Percentiles rank a stretch among this genome's conserved stretches.
Conservation (phyloP, 2,113 vertebrate species). For the Zosterops pallidus region DNA sequence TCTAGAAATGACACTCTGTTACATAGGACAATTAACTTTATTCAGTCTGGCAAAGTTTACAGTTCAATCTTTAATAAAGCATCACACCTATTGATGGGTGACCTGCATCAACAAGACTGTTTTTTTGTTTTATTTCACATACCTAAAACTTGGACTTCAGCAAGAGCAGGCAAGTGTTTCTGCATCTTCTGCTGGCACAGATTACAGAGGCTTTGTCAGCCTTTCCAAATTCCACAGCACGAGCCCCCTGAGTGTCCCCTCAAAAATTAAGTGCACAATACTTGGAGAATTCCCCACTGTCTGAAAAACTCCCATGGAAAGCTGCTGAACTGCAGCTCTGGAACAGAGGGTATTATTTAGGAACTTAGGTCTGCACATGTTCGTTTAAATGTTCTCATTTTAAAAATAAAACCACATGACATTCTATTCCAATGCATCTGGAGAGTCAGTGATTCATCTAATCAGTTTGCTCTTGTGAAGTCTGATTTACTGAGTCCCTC, state of each 20-base stretch:
- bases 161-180: background rate
- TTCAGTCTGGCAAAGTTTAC: background rate
- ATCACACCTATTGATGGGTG: background rate
- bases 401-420: slow-evolving; percentile 41
- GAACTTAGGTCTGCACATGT: background rate
- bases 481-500: background rate
- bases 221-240: background rate
- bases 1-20: background rate
- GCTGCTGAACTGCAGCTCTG: background rate
- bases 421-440: slow-evolving; percentile 33
- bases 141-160: background rate
- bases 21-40: background rate
- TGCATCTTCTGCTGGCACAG: background rate
- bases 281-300: background rate
- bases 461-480: slow-evolving; percentile 36
- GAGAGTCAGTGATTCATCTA: slow-evolving; percentile 36
- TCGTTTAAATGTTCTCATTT: slow-evolving; percentile 14
- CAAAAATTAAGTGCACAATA: background rate
- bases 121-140: background rate
- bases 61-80: background rate
- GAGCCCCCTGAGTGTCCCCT: accelerated
- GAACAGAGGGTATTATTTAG: background rate
- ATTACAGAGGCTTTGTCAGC: background rate
- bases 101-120: background rate
- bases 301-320: background rate